These are phyloP conservation scores for Psettodes erumei DNA, from an alignment of 2,113 vertebrate species.

Conservation along the genomic window DNA sequence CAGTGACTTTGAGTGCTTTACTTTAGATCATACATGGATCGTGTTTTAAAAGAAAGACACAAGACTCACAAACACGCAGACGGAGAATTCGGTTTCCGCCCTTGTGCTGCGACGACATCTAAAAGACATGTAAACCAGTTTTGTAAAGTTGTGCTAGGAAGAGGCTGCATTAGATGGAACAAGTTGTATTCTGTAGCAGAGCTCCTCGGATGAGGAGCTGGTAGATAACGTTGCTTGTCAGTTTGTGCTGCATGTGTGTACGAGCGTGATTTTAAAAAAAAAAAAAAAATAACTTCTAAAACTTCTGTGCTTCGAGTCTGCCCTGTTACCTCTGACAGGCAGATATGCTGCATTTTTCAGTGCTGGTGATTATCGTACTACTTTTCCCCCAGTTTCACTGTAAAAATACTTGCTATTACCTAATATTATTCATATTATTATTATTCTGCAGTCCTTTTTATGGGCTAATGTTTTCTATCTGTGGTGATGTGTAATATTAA, in stretches of 20 bases:
- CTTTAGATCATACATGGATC: slow-evolving; percentile 19
- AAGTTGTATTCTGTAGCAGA: slow-evolving; percentile 66
- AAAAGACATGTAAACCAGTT: slow-evolving; percentile 24
- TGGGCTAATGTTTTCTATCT: slow-evolving; percentile 77
- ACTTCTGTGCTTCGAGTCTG: slow-evolving; percentile 55
- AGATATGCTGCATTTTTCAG: slow-evolving; percentile 57
- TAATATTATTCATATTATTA: slow-evolving; percentile 65
- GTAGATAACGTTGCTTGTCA: slow-evolving; percentile 70
- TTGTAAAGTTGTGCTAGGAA: slow-evolving; percentile 52
- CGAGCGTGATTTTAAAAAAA: slow-evolving; percentile 51
- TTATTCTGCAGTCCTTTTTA: slow-evolving; percentile 68
- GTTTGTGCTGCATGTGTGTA: slow-evolving; percentile 81
- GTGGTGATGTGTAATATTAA: slow-evolving; percentile 77
- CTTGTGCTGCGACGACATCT: slow-evolving; percentile 17
- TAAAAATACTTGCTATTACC: slow-evolving; percentile 66
- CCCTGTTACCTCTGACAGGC: slow-evolving; percentile 49
- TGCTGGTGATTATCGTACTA: slow-evolving; percentile 64
- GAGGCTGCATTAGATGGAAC: slow-evolving; percentile 40
- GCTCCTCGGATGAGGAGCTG: slow-evolving; percentile 58
- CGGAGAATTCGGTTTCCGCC: slow-evolving; percentile 14
- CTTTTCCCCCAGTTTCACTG: slow-evolving; percentile 60
- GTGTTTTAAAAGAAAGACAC: not conserved
- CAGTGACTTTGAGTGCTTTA: slow-evolving; percentile 44
- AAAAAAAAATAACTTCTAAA: slow-evolving; percentile 14
- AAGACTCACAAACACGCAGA: slow-evolving; percentile 7